phyloP scores from a whole-genome alignment of 2,113 vertebrate species.

The Pluvianellus socialis region DNA sequence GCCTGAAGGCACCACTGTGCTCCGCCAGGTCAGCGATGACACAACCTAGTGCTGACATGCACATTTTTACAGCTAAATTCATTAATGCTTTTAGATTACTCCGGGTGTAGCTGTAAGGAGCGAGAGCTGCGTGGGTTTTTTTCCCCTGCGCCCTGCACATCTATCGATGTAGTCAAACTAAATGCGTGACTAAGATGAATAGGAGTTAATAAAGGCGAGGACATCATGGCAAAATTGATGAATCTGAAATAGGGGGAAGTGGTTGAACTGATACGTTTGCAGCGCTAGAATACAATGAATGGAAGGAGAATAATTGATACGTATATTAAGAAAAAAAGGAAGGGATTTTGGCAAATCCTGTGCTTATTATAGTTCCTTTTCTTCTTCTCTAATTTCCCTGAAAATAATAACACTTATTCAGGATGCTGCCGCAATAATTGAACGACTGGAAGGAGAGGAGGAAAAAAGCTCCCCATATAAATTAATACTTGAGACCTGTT shows the following conservation, averaged over 20 bases:
- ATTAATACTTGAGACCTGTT: background rate
- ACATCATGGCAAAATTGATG: background rate
- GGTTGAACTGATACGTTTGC: background rate
- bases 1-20: background rate
- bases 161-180: background rate
- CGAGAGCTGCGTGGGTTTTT: background rate
- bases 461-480: background rate
- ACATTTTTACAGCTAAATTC: background rate
- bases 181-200: background rate
- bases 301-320: background rate
- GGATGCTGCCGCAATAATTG: conserved; percentile 7
- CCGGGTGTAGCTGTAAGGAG: background rate
- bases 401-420: background rate
- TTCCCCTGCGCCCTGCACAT: background rate
- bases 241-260: background rate
- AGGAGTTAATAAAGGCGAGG: background rate
- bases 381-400: background rate
- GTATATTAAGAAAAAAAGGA: background rate
- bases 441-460: background rate
- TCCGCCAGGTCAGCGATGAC: background rate
- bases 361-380: background rate
- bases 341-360: background rate
- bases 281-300: background rate
- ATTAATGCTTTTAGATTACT: background rate
- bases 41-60: background rate